Evolutionary conservation across 2,113 vertebrate genomes (phyloP).

Genomic region (Pan paniscus): DNA sequence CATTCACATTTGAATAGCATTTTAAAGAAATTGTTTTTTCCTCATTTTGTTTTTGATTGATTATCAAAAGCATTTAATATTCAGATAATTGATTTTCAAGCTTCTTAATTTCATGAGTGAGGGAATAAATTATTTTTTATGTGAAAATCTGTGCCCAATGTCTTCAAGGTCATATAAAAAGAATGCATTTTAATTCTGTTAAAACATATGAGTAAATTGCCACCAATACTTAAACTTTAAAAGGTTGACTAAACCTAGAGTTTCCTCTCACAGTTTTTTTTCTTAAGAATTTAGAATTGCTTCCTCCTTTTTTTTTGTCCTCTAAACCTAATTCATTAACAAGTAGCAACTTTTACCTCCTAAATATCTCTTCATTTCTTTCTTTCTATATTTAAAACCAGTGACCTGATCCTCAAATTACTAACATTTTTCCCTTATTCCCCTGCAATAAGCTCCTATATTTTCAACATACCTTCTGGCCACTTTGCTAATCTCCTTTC

Average conservation of each 20-base stretch:
- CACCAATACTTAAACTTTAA: neutral
- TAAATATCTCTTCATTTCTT: neutral
- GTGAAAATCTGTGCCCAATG: neutral
- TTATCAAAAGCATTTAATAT: constrained; percentile 62
- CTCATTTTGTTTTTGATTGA: constrained; percentile 53
- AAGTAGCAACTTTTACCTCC: neutral
- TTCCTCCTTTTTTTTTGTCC: neutral
- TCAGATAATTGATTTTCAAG: constrained; percentile 76
- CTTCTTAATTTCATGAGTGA: constrained; percentile 31
- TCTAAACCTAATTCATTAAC: neutral
- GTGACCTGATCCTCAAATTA: neutral
- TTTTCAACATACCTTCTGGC: neutral
- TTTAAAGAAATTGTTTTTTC: constrained; percentile 38
- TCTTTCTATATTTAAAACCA: neutral
- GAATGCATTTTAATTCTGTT: neutral
- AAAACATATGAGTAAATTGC: constrained; percentile 22
- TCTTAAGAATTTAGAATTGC: neutral
- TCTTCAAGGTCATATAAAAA: constrained; percentile 47
- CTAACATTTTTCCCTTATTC: neutral
- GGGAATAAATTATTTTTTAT: constrained; percentile 33
- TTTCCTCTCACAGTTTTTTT: neutral
- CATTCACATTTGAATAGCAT: constrained; percentile 42
- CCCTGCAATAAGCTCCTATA: neutral
- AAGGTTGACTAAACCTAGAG: neutral
- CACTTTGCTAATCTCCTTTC: constrained; percentile 26